Evolutionary conservation across 2,888 invertebrate genomes (phyloP), one percentile per base, ranked within the genome.

Genomic region (Cenopis cana): DNA sequence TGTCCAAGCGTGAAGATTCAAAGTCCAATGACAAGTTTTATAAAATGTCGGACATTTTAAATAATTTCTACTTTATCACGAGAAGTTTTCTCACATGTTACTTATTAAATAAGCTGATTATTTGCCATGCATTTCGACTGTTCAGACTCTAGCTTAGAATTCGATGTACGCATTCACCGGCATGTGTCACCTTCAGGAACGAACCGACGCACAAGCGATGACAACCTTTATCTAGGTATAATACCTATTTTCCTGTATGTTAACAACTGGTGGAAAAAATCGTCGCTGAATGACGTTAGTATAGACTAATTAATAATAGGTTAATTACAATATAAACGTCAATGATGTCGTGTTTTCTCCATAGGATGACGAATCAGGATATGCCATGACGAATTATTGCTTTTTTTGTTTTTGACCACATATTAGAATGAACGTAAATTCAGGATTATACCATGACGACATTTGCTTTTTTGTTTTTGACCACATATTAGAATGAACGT

Each of bases 191-290:
- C 1, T 41, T 41, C 20, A 59, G 59, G 59, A 59, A 59, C 41
- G 59, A 59, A 57, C 57, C 59, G 29, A 56, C 33, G 33, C 17
- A 33, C 56, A 17, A 33, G 33, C 9, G 3, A 20, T 38, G 14
- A 59, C 5, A 18, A 57, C 36, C 36, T 18, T 9, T 2, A 57
- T 38, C 20, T 38, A 1, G n/a, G 46, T 46, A 41, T n/a, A 49
- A 41, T 59, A 46, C 10, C 46, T 49, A 46, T 60, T 60, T 60
- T 59, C 59, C 59, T 59, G 36, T 36, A 10, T 14, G 17, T 1
- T 24, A 46, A 46, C 8, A 1, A 46, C 46, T n/a, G 46, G 24
- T 41, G 60, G 24, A 60, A 60, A 11, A 60, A 33, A 20, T 11
- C 38, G 6, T 11, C 11, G 29, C n/a, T n/a, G 5, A 46, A 60